Evolutionary conservation across 1,140 invertebrate species (phyloP).

Genomic region (Papilio polytes): DNA sequence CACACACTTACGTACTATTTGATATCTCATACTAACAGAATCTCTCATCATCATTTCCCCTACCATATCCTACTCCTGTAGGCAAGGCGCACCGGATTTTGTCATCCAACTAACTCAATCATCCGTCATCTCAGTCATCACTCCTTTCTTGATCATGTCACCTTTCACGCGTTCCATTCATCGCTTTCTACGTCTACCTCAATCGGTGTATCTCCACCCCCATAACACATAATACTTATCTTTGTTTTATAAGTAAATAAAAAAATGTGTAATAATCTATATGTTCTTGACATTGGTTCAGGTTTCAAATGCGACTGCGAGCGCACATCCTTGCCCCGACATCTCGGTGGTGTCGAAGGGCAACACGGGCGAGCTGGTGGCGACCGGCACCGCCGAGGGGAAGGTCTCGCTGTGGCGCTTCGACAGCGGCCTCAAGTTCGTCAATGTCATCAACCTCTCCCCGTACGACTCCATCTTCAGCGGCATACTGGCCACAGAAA

Average conservation of each 20-base stretch:
- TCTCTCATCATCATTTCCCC: too few species aligned
- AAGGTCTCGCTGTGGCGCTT: conserved; percentile 89
- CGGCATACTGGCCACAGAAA: conserved; percentile 71
- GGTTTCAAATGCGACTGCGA: conserved; percentile 94
- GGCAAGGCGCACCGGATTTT: too few species aligned
- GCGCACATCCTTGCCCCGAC: conserved; percentile 86
- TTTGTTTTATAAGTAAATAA: background rate
- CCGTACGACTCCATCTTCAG: conserved; percentile 80
- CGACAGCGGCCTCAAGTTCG: conserved; percentile 87
- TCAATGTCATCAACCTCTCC: conserved; percentile 74
- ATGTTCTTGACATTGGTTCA: conserved; percentile 42
- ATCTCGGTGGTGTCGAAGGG: conserved; percentile 84
- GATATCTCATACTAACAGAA: too few species aligned
- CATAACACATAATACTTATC: too few species aligned
- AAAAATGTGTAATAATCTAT: background rate
- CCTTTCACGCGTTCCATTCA: too few species aligned
- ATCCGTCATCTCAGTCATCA: too few species aligned
- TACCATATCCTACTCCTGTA: too few species aligned
- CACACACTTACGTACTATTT: background rate
- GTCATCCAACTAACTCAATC: too few species aligned
- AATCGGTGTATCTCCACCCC: too few species aligned
- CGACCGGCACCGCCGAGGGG: conserved; percentile 85
- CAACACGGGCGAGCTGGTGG: conserved; percentile 88
- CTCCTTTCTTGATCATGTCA: too few species aligned
- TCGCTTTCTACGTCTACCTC: too few species aligned